Conservation (phyloP, 1,140 invertebrate species). For the Bombus haemorrhoidalis region DNA sequence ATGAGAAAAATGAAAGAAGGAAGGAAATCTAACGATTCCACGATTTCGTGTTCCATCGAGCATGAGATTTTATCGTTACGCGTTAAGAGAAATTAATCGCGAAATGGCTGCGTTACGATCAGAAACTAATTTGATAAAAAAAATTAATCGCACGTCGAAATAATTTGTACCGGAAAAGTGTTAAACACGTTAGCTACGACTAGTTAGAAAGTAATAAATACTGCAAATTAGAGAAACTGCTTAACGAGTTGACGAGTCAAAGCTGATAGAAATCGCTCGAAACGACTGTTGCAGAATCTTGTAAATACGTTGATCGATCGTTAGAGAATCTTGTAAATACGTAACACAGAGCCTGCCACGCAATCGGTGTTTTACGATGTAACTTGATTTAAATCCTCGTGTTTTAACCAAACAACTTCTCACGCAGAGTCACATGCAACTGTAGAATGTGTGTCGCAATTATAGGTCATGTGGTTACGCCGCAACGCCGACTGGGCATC, state of each 20-base stretch:
- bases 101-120: too few relatives aligned
- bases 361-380: not conserved
- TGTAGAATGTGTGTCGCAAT: conserved; percentile 39
- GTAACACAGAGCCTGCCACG: not conserved
- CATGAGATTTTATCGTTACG: too few relatives aligned
- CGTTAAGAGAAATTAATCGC: too few relatives aligned
- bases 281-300: not conserved
- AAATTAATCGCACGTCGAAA: too few relatives aligned
- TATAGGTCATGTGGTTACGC: conserved; percentile 84
- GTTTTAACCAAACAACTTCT: not conserved
- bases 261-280: not conserved
- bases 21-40: too few relatives aligned
- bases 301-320: not conserved
- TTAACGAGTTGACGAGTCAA: not conserved
- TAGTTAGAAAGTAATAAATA: too few relatives aligned
- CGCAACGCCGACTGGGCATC: conserved; percentile 80
- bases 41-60: too few relatives aligned
- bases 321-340: not conserved
- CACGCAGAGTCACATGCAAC: conserved; percentile 4
- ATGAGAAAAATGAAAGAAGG: too few relatives aligned
- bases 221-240: too few relatives aligned
- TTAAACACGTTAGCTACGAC: too few relatives aligned
- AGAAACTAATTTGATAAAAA: too few relatives aligned
- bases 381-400: not conserved
- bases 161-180: too few relatives aligned